Evolutionary conservation across 2,113 vertebrate species (phyloP).

Genomic region (Lycocorax pyrrhopterus): DNA sequence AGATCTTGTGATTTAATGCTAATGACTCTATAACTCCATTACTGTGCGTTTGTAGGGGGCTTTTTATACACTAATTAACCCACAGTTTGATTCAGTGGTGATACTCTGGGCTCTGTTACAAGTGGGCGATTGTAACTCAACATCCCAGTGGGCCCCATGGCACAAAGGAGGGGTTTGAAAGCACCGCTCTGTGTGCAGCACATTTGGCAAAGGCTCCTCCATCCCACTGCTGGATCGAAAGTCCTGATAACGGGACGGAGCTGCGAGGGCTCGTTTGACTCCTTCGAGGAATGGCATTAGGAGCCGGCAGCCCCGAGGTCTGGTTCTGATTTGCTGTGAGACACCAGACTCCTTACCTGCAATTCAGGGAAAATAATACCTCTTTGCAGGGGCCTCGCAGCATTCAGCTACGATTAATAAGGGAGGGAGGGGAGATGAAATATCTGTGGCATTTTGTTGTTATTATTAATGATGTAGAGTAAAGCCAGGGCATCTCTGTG

Average conservation of each 20-base stretch:
- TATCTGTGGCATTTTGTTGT: background rate
- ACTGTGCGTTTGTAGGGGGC: background rate
- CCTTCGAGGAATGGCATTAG: background rate
- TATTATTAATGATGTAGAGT: background rate
- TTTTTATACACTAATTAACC: background rate
- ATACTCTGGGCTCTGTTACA: background rate
- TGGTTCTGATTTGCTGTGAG: slow-evolving; percentile 37
- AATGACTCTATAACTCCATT: background rate
- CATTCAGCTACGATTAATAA: background rate
- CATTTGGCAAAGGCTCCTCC: background rate
- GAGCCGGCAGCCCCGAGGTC: background rate
- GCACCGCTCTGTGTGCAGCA: background rate
- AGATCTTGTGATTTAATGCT: background rate
- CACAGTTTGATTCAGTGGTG: background rate
- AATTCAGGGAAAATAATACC: slow-evolving; percentile 4
- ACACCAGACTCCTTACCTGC: slow-evolving; percentile 3
- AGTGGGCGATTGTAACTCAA: background rate
- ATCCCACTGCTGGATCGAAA: background rate
- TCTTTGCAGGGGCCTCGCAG: background rate
- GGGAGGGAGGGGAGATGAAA: background rate
- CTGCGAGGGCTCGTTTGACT: background rate
- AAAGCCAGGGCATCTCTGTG: background rate
- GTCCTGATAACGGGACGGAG: background rate
- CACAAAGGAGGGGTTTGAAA: slow-evolving; percentile 7
- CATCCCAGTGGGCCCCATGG: background rate